These are phyloP conservation scores for Fregata magnificens DNA, from an alignment of 2,113 vertebrate species.

Conservation along the genomic window DNA sequence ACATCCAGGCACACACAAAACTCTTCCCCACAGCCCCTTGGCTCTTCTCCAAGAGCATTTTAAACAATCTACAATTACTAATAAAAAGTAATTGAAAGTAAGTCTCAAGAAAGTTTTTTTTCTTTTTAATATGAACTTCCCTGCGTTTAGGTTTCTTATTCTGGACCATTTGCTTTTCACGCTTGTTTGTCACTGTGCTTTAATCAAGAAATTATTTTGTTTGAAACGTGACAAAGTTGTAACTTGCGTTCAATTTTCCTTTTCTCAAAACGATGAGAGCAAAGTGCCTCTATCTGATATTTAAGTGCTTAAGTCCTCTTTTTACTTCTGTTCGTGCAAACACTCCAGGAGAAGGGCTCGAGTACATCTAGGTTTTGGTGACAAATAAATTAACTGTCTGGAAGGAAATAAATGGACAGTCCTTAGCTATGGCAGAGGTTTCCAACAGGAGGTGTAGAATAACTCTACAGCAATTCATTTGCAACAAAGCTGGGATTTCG, in stretches of 20 bases:
- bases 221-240: background rate
- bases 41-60: slow-evolving; percentile 39
- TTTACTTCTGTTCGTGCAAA: background rate
- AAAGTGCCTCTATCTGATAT: background rate
- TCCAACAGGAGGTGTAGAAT: background rate
- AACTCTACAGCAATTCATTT: background rate
- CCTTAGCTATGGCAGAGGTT: background rate
- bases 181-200: background rate
- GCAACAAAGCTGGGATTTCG: background rate
- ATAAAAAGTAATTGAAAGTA: slow-evolving; percentile 61
- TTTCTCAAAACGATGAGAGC: background rate
- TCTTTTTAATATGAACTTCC: slow-evolving; percentile 2
- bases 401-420: background rate
- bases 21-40: background rate
- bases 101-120: slow-evolving; percentile 12
- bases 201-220: background rate
- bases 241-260: background rate
- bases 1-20: background rate
- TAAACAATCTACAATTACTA: slow-evolving; percentile 38
- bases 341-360: background rate
- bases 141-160: background rate
- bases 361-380: background rate
- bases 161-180: slow-evolving; percentile 17
- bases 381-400: background rate
- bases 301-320: background rate